phyloP scores from a whole-genome alignment of 2,888 invertebrate genomes.

The Penaeus monodon region DNA sequence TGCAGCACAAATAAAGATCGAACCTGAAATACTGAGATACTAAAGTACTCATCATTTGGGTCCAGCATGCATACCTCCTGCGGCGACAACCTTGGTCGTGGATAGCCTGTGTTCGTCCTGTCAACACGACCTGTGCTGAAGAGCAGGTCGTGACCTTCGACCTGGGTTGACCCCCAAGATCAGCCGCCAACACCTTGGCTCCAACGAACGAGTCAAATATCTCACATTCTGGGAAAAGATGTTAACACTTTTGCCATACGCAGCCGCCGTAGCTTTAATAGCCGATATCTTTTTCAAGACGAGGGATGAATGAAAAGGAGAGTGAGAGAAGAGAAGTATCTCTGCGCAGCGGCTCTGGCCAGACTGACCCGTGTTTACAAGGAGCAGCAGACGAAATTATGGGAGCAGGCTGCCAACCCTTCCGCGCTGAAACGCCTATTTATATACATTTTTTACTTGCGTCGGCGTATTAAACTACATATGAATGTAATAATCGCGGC shows the following conservation, averaged over 20 bases:
- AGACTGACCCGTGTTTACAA: slow-evolving; percentile 10
- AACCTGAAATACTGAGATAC: background rate
- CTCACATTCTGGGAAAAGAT: slow-evolving; percentile 36
- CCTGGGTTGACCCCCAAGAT: background rate
- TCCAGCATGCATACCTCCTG: slow-evolving; percentile 10
- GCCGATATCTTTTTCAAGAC: background rate
- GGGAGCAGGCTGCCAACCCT: slow-evolving; percentile 2
- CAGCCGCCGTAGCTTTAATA: slow-evolving; percentile 4
- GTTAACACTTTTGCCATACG: slow-evolving; percentile 48
- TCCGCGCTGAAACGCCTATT: background rate
- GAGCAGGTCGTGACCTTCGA: background rate
- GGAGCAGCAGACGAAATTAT: slow-evolving; percentile 21
- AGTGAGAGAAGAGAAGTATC: background rate
- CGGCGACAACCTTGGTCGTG: slow-evolving; percentile 27
- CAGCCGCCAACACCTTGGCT: slow-evolving; percentile 4
- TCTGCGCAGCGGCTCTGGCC: too few relatives aligned
- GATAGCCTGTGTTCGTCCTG: background rate
- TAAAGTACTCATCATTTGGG: background rate
- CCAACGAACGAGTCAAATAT: slow-evolving; percentile 20
- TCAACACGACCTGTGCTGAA: background rate
- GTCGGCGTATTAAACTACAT: too few relatives aligned
- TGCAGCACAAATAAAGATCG: background rate
- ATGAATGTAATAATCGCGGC: too few relatives aligned
- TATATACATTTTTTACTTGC: too few relatives aligned
- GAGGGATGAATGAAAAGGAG: background rate